Base-by-base conservation (phyloP, 2,888 invertebrate species). In the Phalangium opilio region DNA sequence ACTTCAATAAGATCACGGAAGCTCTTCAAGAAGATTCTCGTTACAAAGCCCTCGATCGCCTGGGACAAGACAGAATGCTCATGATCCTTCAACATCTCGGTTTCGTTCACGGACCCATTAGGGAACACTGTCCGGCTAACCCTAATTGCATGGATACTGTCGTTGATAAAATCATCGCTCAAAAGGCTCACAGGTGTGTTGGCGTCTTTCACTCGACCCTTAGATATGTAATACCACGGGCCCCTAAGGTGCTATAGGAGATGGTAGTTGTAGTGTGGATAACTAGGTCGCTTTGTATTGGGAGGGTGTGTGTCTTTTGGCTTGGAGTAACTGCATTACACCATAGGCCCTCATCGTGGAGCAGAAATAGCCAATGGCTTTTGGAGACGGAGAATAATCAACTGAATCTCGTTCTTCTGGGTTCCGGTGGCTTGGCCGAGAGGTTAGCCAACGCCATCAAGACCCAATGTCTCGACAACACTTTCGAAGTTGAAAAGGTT, bases 81-180 rank as follows among this genome's bases (percentile, higher is more conserved):
- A 85, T 95, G 78, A 72, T 96, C 51, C 84, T 91, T 61, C 90
- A 91, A 66, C 93, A 93, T 67, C 71, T 93, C 39, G 90, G 91
- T 49, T 95, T 95, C 68, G 83, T 93, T 47, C 90, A 93, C 69
- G 87, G 86, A 65, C 91, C 93, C 12, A 85, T 89, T 66, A 73
- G 84, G 46, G 91, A 91, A 66, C 87, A 91, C 65, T 95, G 95
- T 64, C 90, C 90, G 12, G 85, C 89, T 41, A 49, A 47, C 21
- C 77, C 81, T 43, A 51, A 80, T 63, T 83, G 83, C 61, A 79
- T 81, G 75, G 83, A 83, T 64, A 76, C 78, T 50, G 70, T 82
- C 44, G 78, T 83, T 57, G 80, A 81, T 64, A 71, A 79, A 59
- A 74, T 79, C 59, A 68, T 81, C 56, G 74, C 75, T 52, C 75